phyloP scores from a whole-genome alignment of 1,140 invertebrate genomes.

The Heliconius himera region DNA sequence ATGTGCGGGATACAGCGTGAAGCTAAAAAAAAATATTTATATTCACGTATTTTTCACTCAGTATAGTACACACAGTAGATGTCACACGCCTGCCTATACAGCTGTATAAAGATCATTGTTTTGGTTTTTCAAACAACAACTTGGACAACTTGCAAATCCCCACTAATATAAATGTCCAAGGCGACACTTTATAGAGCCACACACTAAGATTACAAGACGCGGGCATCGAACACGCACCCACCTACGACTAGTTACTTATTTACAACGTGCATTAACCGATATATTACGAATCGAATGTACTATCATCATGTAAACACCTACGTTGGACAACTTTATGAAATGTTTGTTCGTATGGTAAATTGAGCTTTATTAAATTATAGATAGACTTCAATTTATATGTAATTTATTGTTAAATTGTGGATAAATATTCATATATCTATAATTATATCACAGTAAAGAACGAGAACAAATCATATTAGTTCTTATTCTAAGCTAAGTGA shows the following conservation, averaged over 20 bases:
- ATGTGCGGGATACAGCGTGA: too few species aligned
- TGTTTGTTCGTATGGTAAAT: slow-evolving; percentile 23
- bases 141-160: slow-evolving; percentile 37
- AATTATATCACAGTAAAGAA: neutral
- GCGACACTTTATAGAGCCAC: slow-evolving; percentile 45
- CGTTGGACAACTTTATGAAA: slow-evolving; percentile 46
- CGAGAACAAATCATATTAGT: neutral
- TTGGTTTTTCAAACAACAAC: neutral
- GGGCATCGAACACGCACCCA: slow-evolving; percentile 64
- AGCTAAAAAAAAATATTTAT: too few species aligned
- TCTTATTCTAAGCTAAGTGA: neutral
- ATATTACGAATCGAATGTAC: slow-evolving; percentile 74
- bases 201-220: slow-evolving; percentile 44
- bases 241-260: slow-evolving; percentile 63
- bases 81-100: too few species aligned
- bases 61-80: too few species aligned
- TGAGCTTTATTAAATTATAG: slow-evolving; percentile 32
- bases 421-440: neutral
- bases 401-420: neutral
- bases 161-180: slow-evolving; percentile 42
- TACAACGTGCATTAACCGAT: slow-evolving; percentile 64
- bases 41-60: too few species aligned
- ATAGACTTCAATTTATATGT: slow-evolving; percentile 35
- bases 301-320: slow-evolving; percentile 72
- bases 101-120: too few species aligned